phyloP scores from a whole-genome alignment of 2,797 vertebrate genomes.

The Remorina albescens region DNA sequence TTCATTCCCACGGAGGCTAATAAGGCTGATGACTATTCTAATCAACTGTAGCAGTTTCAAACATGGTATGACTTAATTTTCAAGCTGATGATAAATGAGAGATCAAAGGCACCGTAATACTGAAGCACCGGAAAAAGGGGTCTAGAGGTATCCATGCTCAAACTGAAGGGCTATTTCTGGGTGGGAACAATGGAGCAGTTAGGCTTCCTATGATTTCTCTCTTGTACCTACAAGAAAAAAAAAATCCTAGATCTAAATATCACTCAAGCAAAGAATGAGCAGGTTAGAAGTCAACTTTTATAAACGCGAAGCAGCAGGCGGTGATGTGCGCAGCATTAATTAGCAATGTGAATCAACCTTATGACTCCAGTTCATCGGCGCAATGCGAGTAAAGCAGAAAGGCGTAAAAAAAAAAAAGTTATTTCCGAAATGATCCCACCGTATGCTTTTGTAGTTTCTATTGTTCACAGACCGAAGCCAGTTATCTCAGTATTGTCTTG shows the following conservation, averaged over 20 bases:
- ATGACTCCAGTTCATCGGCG: conserved; percentile 1
- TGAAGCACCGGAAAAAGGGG: conserved; percentile 36
- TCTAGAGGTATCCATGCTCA: conserved; percentile 26
- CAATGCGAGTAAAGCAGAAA: conserved; percentile 33
- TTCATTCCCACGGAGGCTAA: conserved; percentile 40
- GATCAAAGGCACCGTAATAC: conserved; percentile 59
- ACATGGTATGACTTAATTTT: conserved; percentile 57
- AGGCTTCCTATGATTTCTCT: conserved; percentile 21
- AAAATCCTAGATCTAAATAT: conserved; percentile 7
- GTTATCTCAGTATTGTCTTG: conserved; percentile 10
- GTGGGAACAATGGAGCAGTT: conserved; percentile 35
- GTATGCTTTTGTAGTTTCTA: conserved; percentile 5
- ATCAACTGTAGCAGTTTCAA: conserved; percentile 59
- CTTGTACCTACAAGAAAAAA: conserved; percentile 7
- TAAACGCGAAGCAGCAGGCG: neutral
- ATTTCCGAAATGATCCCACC: conserved; percentile 19
- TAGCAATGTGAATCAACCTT: conserved; percentile 1
- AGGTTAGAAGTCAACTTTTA: conserved; percentile 17
- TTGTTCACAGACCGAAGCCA: neutral
- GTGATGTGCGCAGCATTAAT: conserved; percentile 2
- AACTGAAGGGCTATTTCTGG: conserved; percentile 9
- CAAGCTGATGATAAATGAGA: conserved; percentile 67
- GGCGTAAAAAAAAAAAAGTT: conserved; percentile 19
- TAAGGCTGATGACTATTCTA: conserved; percentile 55
- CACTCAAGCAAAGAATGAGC: conserved; percentile 13